Conservation (phyloP, 2,888 invertebrate species). For the Litoditis marina region DNA sequence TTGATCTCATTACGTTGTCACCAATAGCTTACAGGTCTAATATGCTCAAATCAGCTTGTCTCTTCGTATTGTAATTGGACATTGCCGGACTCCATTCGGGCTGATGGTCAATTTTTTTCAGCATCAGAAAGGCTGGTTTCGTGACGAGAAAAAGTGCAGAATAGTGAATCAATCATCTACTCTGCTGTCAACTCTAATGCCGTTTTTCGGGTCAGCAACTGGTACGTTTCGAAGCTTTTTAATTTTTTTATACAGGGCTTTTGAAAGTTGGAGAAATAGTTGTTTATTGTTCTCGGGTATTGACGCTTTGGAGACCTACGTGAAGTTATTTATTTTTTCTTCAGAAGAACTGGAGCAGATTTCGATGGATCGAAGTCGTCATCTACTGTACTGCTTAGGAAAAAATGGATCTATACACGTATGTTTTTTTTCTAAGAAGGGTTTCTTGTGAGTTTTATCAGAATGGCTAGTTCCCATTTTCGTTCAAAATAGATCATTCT, state of each 20-base stretch:
- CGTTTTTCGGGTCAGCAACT: constrained; percentile 26
- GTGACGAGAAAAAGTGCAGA: constrained; percentile 79
- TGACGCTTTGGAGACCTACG: not conserved
- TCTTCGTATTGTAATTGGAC: not conserved
- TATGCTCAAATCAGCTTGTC: too few relatives aligned
- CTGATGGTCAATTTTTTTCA: constrained; percentile 5
- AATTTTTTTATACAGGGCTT: too few relatives aligned
- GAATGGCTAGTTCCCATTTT: too few relatives aligned
- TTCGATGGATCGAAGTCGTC: constrained; percentile 78
- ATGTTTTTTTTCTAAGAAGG: too few relatives aligned
- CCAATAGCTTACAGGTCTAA: too few relatives aligned
- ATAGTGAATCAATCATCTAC: constrained; percentile 84
- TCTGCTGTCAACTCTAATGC: constrained; percentile 32
- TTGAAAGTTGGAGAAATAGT: too few relatives aligned
- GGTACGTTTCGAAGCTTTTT: constrained; percentile 8
- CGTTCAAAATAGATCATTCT: too few relatives aligned
- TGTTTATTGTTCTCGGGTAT: not conserved
- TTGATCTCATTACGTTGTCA: too few relatives aligned
- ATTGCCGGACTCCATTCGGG: not conserved
- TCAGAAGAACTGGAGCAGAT: constrained; percentile 82
- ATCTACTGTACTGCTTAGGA: constrained; percentile 83
- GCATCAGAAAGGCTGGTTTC: constrained; percentile 18
- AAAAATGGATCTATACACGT: constrained; percentile 75
- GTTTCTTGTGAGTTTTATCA: too few relatives aligned
- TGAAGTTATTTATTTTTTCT: constrained; percentile 27